These are phyloP conservation scores for Pseudolaguvia tuberculata DNA, from an alignment of 2,113 vertebrate genomes.

Conservation along the genomic window DNA sequence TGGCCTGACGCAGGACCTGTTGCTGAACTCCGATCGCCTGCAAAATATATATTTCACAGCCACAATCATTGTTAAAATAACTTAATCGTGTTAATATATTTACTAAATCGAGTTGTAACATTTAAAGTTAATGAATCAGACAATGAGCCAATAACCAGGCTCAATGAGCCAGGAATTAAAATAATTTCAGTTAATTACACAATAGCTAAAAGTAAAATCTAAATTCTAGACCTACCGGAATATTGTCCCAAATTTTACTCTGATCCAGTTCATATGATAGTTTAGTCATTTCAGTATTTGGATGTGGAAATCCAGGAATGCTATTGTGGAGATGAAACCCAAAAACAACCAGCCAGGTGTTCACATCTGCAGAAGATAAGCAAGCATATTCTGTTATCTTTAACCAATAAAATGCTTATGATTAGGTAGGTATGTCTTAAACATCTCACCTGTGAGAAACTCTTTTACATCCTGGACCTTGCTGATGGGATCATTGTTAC, in stretches of 20 bases:
- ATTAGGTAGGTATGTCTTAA: background rate
- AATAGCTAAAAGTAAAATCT: background rate
- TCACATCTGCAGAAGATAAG: conserved; percentile 77
- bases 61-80: background rate
- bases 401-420: background rate
- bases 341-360: conserved; percentile 98
- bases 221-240: conserved; percentile 76
- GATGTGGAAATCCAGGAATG: conserved; percentile 91
- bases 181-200: no score
- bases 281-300: conserved; percentile 87
- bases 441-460: conserved; percentile 86
- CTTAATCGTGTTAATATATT: background rate
- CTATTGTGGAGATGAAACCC: conserved; percentile 98
- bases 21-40: conserved; percentile 96
- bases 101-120: background rate
- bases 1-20: conserved; percentile 87
- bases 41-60: conserved; percentile 56
- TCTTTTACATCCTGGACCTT: conserved; percentile 92
- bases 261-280: conserved; percentile 90
- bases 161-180: no score
- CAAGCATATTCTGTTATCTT: background rate
- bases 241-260: conserved; percentile 94
- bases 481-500: conserved; percentile 96
- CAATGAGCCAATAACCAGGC: background rate
- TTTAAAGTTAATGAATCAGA: background rate